Evolutionary conservation across 2,888 invertebrate species (phyloP), one percentile per base, ranked within the genome.

Genomic region (Parthenolecanium corni): DNA sequence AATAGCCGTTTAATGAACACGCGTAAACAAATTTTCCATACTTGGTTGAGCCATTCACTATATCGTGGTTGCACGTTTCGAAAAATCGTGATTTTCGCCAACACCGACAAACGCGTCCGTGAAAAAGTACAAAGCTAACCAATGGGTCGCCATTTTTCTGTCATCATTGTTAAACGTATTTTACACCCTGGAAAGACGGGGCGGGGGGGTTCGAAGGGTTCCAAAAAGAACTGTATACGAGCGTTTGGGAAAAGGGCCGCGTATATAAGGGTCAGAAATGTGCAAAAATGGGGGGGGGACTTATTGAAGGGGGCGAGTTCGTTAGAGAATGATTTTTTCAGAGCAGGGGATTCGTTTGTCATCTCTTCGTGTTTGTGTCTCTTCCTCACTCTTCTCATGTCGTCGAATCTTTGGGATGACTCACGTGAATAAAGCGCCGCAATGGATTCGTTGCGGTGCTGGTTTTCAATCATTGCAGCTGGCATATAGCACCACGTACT

Each of bases 391-490:
- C 31, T n/a, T n/a, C n/a, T n/a, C n/a, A n/a, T n/a, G n/a, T n/a
- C n/a, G n/a, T n/a, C n/a, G n/a, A n/a, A n/a, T n/a, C n/a, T 31
- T 31, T 31, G 31, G 31, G 53, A 63, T 63, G 63, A 63, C 63
- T 63, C 63, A 63, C 63, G 63, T 63, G 52, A 63, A 63, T 53
- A 63, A 63, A 63, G 53, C 53, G 63, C 53, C 63, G 63, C 63
- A 63, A 63, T 63, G 54, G 54, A 63, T 63, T 63, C 54, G 63
- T 53, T 54, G 53, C 63, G 63, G 63, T 63, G 46, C 63, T 63
- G 63, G 63, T 63, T 63, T 63, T 63, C 63, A 63, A 63, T 63
- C 63, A 63, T 53, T 53, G 63, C 63, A 63, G 63, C 63, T 63
- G 63, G 47, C 63, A 38, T 23, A 12, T 51, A 31, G 61, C 51